Conservation (phyloP, 2,888 invertebrate genomes). For the Strigamia maritima region DNA sequence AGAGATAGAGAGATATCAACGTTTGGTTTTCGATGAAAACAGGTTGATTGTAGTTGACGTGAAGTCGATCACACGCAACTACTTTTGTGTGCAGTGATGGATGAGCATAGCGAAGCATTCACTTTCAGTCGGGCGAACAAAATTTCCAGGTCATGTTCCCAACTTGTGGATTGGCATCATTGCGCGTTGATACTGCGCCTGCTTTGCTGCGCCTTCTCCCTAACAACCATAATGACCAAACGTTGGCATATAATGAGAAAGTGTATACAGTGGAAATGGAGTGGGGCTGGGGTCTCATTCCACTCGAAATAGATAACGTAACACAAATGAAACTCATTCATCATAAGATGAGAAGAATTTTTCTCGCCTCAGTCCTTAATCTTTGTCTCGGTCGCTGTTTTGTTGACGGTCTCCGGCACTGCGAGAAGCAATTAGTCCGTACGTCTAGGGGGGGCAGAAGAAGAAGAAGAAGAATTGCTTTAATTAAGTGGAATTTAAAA, state of each 20-base stretch:
- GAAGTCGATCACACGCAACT: not conserved
- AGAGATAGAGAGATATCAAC: not conserved
- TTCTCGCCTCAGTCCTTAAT: not conserved
- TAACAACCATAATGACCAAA: too few relatives aligned
- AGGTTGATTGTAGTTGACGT: too few relatives aligned
- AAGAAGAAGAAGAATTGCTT: not conserved
- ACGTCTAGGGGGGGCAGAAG: not conserved
- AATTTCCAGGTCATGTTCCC: conserved; percentile 1
- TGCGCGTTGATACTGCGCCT: not conserved
- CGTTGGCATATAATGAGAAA: not conserved
- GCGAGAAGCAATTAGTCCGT: not conserved
- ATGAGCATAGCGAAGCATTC: not conserved
- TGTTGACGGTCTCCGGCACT: not conserved
- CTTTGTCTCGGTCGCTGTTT: not conserved
- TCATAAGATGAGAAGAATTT: not conserved
- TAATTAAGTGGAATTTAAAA: not conserved
- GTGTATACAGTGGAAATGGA: not conserved
- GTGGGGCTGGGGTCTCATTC: not conserved
- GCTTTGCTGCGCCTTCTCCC: too few relatives aligned
- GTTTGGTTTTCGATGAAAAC: not conserved
- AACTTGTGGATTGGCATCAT: not conserved
- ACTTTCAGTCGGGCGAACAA: not conserved
- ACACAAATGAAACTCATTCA: not conserved
- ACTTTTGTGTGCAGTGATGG: not conserved
- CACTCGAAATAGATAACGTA: not conserved